A percentile compares a stretch with the other conserved stretches of the same genome.
These are phyloP conservation scores for Platichthys stellatus DNA, from an alignment of 2,113 vertebrate genomes.

Conservation along the genomic window DNA sequence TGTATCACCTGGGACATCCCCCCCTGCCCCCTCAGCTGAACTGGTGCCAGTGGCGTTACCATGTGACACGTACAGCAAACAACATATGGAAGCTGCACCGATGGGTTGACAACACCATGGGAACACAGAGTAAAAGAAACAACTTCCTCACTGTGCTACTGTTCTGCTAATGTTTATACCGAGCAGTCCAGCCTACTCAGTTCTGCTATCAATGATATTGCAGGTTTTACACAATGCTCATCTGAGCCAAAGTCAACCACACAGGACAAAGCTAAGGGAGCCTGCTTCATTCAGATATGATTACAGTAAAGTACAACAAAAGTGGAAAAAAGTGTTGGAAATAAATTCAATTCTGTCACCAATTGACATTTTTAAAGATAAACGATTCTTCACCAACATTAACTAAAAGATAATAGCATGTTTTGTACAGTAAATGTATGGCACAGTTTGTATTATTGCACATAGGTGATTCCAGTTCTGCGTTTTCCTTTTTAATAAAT, in stretches of 20 bases:
- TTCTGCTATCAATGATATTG: conserved; percentile 10
- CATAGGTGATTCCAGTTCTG: not conserved
- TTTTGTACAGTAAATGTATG: not conserved
- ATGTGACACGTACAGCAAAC: conserved; percentile 72
- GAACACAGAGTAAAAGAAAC: not conserved
- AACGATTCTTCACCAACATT: not conserved
- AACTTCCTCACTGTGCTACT: too few relatives aligned
- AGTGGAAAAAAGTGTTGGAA: too few relatives aligned
- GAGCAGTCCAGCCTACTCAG: not conserved
- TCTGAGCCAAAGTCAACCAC: conserved; percentile 1
- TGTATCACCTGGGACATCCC: conserved; percentile 59
- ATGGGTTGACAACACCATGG: conserved; percentile 36
- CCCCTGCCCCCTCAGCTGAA: conserved; percentile 18
- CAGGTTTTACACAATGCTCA: not conserved
- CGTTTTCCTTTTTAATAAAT: not conserved
- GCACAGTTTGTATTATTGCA: not conserved
- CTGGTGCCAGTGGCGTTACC: conserved; percentile 48
- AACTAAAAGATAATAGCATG: not conserved
- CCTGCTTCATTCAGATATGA: not conserved
- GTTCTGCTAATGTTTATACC: not conserved
- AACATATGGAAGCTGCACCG: conserved; percentile 52
- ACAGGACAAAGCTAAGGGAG: conserved; percentile 2
- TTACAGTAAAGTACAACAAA: not conserved
- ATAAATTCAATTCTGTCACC: too few relatives aligned
- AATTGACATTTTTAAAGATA: too few relatives aligned